phyloP scores from a whole-genome alignment of 2,113 vertebrate genomes.

The Marmota flaviventris region DNA sequence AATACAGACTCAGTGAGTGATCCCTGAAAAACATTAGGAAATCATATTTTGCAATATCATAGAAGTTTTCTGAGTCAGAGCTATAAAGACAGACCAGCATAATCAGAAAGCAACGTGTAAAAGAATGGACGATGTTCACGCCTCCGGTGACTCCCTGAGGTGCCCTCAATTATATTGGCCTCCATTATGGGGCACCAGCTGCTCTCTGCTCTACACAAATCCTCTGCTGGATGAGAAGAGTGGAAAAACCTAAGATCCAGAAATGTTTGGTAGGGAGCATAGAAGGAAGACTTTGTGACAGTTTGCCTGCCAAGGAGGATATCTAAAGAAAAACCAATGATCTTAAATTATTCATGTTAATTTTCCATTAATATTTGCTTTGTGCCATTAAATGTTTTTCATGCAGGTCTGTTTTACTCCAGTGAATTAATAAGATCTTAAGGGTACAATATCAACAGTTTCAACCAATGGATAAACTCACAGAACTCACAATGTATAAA shows the following conservation, averaged over 20 bases:
- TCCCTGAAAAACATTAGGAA: slow-evolving; percentile 16
- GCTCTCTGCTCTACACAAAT: neutral
- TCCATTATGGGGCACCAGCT: neutral
- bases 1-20: neutral
- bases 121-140: neutral
- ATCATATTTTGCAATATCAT: slow-evolving; percentile 5
- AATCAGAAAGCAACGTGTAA: neutral
- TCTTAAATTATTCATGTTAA: neutral
- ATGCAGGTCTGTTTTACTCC: neutral
- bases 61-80: slow-evolving; percentile 46
- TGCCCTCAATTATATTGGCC: neutral
- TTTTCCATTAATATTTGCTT: neutral
- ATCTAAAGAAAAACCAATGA: neutral
- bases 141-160: neutral
- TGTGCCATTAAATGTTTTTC: neutral
- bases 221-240: neutral
- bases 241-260: neutral
- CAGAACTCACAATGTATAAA: neutral
- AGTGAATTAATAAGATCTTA: neutral
- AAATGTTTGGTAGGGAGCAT: neutral
- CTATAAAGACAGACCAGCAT: neutral
- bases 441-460: neutral
- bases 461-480: neutral
- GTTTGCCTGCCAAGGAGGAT: neutral
- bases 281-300: neutral